Percentiles rank a stretch among this genome's conserved stretches.
phyloP scores from a whole-genome alignment of 2,797 vertebrate genomes.

The Podargus strigoides region DNA sequence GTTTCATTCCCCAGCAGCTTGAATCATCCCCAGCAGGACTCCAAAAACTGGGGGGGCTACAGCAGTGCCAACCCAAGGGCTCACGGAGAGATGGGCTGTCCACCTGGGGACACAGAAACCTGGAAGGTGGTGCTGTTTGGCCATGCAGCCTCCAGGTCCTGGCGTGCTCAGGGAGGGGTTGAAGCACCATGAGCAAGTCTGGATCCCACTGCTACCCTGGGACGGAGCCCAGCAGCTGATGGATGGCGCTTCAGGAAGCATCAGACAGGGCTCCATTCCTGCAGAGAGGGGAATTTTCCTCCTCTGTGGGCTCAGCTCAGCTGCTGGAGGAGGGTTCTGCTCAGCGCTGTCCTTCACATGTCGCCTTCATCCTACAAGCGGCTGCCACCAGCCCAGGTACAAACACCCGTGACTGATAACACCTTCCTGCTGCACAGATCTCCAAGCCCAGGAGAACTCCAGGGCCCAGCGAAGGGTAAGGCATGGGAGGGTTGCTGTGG shows the following conservation, averaged over 20 bases:
- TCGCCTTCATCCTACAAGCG: too few relatives aligned
- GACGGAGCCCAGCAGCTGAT: background rate
- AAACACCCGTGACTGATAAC: background rate
- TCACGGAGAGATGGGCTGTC: background rate
- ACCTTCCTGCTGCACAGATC: too few relatives aligned
- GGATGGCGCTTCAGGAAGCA: too few relatives aligned
- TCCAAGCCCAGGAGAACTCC: too few relatives aligned
- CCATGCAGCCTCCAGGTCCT: fast-evolving
- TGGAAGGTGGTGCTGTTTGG: background rate
- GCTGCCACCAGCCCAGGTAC: background rate
- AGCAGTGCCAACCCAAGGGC: fast-evolving
- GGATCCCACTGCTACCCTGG: background rate
- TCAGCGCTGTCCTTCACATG: too few relatives aligned
- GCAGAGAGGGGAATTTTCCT: background rate
- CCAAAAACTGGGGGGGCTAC: fast-evolving
- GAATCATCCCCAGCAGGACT: background rate
- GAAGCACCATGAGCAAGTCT: background rate
- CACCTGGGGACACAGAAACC: background rate
- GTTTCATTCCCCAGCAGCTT: background rate
- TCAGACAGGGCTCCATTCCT: background rate
- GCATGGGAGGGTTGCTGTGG: too few relatives aligned
- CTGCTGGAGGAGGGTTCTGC: fast-evolving
- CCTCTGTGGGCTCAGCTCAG: background rate
- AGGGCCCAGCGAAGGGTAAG: too few relatives aligned
- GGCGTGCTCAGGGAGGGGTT: too few relatives aligned